These are phyloP conservation scores for Platysternon megacephalum DNA, from an alignment of 2,113 vertebrate species.

Conservation along the genomic window DNA sequence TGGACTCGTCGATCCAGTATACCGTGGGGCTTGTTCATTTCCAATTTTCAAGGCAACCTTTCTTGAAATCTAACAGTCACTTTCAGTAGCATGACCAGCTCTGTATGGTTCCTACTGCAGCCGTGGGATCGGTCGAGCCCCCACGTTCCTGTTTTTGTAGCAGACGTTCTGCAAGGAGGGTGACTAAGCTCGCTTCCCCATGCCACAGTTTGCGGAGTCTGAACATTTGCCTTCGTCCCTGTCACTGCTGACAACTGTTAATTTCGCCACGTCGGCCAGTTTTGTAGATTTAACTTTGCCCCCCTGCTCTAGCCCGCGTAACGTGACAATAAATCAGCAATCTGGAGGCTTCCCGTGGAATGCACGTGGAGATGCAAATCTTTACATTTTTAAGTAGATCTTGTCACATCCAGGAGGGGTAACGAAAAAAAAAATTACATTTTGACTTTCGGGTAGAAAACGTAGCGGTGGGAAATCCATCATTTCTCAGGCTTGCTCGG, in stretches of 20 bases:
- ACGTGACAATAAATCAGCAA: conserved; percentile 53
- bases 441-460: conserved; percentile 52
- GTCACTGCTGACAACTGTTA: conserved; percentile 48
- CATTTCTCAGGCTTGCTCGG: background rate
- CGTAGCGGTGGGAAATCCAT: background rate
- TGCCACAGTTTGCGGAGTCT: background rate
- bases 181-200: background rate
- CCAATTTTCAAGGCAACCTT: background rate
- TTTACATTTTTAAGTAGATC: conserved; percentile 61
- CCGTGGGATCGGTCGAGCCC: background rate
- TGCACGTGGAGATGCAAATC: background rate
- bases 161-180: background rate
- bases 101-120: background rate
- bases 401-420: conserved; percentile 29
- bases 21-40: accelerated
- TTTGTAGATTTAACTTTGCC: conserved; percentile 48
- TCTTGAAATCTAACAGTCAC: background rate
- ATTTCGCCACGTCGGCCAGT: conserved; percentile 64
- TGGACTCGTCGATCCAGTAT: accelerated
- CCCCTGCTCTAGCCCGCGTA: conserved; percentile 31
- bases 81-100: background rate
- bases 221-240: background rate
- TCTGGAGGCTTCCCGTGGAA: background rate
- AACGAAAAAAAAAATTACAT: conserved; percentile 55
- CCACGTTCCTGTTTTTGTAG: accelerated